These are phyloP conservation scores for Cyphomyrmex costatus DNA, from an alignment of 1,140 invertebrate species.

Conservation along the genomic window DNA sequence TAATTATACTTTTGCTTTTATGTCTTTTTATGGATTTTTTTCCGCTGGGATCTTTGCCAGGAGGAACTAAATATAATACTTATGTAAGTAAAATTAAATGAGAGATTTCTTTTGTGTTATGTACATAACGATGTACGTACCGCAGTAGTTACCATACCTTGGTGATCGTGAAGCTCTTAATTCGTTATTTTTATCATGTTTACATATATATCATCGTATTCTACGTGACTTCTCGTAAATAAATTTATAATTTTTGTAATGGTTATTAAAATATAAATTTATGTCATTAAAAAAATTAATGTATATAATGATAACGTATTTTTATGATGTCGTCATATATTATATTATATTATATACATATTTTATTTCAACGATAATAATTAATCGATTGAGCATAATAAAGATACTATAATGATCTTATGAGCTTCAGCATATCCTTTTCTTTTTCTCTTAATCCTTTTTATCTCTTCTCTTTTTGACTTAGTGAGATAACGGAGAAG, in stretches of 20 bases:
- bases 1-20: background rate
- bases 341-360: too few relatives aligned
- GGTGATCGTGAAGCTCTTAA: conserved; percentile 12
- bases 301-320: background rate
- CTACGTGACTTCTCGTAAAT: background rate
- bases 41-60: background rate
- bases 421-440: background rate
- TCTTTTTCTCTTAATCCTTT: background rate
- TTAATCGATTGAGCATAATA: background rate
- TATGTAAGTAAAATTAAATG: conserved; percentile 12
- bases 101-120: background rate
- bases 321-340: background rate
- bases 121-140: background rate
- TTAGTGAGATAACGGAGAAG: background rate
- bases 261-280: conserved; percentile 8
- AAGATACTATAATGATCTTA: background rate
- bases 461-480: background rate
- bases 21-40: background rate
- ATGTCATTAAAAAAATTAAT: conserved; percentile 10
- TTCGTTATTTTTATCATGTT: conserved; percentile 31
- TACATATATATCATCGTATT: background rate
- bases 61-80: background rate
- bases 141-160: background rate
- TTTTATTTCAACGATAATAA: background rate
- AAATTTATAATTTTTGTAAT: conserved; percentile 3